Evolutionary conservation across 1,140 invertebrate genomes (phyloP).

Genomic region (Hyles euphorbiae): DNA sequence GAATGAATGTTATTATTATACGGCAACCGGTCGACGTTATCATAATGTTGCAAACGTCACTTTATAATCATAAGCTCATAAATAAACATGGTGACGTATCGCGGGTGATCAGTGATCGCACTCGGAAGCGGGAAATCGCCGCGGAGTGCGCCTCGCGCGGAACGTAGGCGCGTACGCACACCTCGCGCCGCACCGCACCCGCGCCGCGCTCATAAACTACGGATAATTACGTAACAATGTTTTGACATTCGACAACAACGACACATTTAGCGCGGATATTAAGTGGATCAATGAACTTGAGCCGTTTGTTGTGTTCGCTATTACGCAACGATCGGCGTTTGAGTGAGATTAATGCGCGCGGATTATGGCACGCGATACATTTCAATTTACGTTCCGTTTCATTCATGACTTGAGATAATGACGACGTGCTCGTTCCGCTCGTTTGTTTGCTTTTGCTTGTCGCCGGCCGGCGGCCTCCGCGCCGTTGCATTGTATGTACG

Average conservation of each 20-base stretch:
- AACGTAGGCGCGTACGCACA: conserved; percentile 25
- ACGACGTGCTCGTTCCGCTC: conserved; percentile 58
- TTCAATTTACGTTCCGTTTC: conserved; percentile 73
- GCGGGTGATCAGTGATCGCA: conserved; percentile 41
- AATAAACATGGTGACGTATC: conserved; percentile 66
- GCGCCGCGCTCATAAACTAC: conserved; percentile 6
- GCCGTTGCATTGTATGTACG: too few relatives aligned
- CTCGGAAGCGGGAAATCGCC: conserved; percentile 33
- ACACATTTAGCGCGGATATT: conserved; percentile 70
- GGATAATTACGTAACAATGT: conserved; percentile 69
- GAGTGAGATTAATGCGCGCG: conserved; percentile 73
- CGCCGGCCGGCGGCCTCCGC: conserved; percentile 14
- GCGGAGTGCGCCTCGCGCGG: conserved; percentile 7
- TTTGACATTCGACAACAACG: conserved; percentile 70
- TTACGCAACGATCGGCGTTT: conserved; percentile 70
- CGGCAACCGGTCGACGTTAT: conserved; percentile 66
- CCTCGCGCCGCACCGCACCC: background rate
- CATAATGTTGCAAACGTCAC: conserved; percentile 66
- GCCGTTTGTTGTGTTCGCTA: conserved; percentile 54
- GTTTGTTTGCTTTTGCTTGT: conserved; percentile 58
- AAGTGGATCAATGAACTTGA: conserved; percentile 75
- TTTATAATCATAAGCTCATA: conserved; percentile 73
- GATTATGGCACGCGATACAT: conserved; percentile 74
- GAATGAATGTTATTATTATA: conserved; percentile 67
- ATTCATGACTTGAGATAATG: conserved; percentile 71